Base-by-base conservation (phyloP, 2,797 vertebrate genomes). In the Sardinella longiceps region DNA sequence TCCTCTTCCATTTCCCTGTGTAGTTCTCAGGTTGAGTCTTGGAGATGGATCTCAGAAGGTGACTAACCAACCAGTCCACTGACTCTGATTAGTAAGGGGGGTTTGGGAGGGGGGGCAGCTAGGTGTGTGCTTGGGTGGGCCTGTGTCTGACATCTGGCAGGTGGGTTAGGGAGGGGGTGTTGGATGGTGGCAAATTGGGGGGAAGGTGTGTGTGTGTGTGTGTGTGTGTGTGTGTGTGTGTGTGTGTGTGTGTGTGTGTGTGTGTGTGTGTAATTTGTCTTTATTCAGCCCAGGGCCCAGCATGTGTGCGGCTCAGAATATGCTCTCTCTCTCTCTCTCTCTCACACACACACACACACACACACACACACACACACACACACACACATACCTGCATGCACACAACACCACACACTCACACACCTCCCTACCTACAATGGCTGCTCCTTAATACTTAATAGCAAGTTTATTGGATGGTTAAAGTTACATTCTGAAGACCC, bases 251-350 rank as follows among this genome's bases (percentile, higher is more conserved):
- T n/a, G n/a, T n/a, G n/a, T n/a, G n/a, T n/a, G n/a, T n/a, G n/a
- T n/a, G n/a, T n/a, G n/a, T n/a, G n/a, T n/a, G 63, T 33, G 63
- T 30, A 37, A 70, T 70, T 30, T 70, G 63, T 70, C 63, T 70
- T 70, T 30, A 70, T 70, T 70, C 30, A 3, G 63, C 28, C 30
- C 12, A 10, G 30, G 63, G 28, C 63, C 15, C 10, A 15, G 63
- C 63, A 18, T 28, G 63, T 70, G 53, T 56, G 20, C 6, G 53
- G 5, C 53, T 56, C 25, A 66, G 28, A 28, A 12, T 33, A 28
- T 15, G 12, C 10, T 11, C 30, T 10, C 28, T 7, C 28, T 5
- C 56, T 18, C 53, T 18, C 53, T 18, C 53, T 18, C 53, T n/a
- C 56, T n/a, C 56, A 58, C 56, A n/a, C 18, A 58, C 56, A 60